Conservation (phyloP, 2,888 invertebrate species). For the Eupithecia subfuscata region DNA sequence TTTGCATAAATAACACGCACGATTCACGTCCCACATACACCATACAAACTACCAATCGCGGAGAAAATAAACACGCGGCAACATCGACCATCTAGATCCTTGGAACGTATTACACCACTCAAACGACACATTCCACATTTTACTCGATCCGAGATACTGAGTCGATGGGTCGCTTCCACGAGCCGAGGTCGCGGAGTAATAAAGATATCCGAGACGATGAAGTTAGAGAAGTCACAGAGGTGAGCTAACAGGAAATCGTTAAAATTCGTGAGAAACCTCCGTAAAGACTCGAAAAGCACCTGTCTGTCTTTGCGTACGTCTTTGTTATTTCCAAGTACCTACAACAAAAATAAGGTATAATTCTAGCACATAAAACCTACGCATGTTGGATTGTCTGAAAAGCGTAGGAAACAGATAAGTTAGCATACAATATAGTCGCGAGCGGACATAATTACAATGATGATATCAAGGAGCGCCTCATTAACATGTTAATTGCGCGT, state of each 20-base stretch:
- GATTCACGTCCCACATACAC: conserved; percentile 64
- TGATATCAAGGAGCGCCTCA: conserved; percentile 79
- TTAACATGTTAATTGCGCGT: conserved; percentile 81
- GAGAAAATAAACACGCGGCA: conserved; percentile 75
- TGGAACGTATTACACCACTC: conserved; percentile 61
- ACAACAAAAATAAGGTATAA: not conserved
- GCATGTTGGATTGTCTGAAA: conserved; percentile 62
- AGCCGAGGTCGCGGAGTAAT: conserved; percentile 69
- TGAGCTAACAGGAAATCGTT: conserved; percentile 80
- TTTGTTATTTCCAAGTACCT: conserved; percentile 27
- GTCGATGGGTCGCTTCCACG: conserved; percentile 64
- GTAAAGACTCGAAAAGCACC: conserved; percentile 54
- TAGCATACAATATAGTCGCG: conserved; percentile 73
- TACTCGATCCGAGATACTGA: conserved; percentile 73
- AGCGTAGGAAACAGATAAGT: conserved; percentile 63
- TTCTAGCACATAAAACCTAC: conserved; percentile 25
- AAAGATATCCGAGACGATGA: conserved; percentile 73
- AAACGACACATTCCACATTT: conserved; percentile 69
- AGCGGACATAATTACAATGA: conserved; percentile 78
- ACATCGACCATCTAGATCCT: conserved; percentile 48
- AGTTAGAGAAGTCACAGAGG: conserved; percentile 62
- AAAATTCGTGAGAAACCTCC: conserved; percentile 79
- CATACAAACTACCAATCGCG: conserved; percentile 75
- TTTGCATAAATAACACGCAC: conserved; percentile 81
- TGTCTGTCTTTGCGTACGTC: conserved; percentile 41